phyloP scores from a whole-genome alignment of 2,797 vertebrate species.

The Tokudaia tokunoshimensis region DNA sequence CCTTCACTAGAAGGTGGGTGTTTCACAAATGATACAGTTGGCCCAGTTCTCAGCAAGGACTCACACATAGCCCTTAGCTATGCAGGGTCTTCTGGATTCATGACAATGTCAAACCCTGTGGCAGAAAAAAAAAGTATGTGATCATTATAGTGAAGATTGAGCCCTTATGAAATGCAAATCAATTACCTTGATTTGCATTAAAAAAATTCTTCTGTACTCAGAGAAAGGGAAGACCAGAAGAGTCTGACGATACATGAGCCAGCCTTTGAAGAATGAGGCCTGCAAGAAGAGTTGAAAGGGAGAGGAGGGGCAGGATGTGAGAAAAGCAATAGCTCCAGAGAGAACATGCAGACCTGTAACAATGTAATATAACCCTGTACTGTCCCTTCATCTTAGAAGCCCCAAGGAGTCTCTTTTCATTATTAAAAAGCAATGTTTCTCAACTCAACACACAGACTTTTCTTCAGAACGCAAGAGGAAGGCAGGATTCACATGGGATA shows the following conservation, averaged over 20 bases:
- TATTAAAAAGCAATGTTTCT: constrained; percentile 16
- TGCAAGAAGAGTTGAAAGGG: background rate
- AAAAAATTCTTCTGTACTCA: background rate
- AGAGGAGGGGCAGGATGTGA: background rate
- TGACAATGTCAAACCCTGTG: background rate
- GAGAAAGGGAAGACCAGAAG: background rate
- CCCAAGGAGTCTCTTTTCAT: background rate
- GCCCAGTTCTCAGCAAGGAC: constrained; percentile 5
- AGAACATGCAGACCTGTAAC: background rate
- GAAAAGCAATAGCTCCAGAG: background rate
- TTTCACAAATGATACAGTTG: background rate
- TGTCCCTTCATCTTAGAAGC: constrained; percentile 8
- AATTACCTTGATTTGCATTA: constrained; percentile 7
- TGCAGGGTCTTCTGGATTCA: background rate
- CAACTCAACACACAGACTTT: constrained; percentile 13
- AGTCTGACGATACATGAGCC: background rate
- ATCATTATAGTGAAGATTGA: background rate
- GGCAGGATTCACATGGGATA: background rate
- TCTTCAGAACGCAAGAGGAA: background rate
- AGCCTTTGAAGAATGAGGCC: background rate
- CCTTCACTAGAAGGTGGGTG: background rate
- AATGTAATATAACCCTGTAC: background rate
- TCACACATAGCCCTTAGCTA: background rate
- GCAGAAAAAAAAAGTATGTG: background rate
- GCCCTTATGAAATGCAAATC: background rate